Evolutionary conservation across 2,797 vertebrate species (phyloP).

Genomic region (Gobionotothen gibberifrons): DNA sequence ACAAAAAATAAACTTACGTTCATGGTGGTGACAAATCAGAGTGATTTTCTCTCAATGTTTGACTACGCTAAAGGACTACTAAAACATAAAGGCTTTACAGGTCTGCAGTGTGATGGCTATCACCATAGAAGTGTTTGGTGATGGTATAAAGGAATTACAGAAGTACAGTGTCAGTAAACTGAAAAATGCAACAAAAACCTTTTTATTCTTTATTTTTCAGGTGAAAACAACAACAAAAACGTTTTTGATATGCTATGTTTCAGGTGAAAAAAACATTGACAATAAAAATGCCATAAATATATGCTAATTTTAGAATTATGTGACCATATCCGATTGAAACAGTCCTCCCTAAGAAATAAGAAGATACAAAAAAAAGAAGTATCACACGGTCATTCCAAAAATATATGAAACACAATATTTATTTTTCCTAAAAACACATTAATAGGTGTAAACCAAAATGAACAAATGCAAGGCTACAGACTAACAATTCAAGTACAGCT

Average conservation of each 20-base stretch:
- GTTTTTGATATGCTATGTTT: too few species aligned
- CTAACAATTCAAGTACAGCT: background rate
- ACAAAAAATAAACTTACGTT: background rate
- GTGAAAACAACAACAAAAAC: too few species aligned
- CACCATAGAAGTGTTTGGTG: background rate
- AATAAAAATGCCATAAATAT: background rate
- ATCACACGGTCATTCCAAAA: too few species aligned
- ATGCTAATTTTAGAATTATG: background rate
- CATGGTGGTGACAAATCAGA: background rate
- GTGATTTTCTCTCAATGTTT: background rate
- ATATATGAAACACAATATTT: too few species aligned
- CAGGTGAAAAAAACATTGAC: background rate
- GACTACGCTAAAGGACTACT: background rate
- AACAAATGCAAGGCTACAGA: background rate
- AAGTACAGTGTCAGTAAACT: background rate
- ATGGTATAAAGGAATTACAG: background rate
- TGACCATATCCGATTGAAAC: background rate
- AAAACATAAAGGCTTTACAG: background rate
- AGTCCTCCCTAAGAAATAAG: background rate
- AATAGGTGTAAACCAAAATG: background rate
- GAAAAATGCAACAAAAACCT: background rate
- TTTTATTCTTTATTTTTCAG: background rate
- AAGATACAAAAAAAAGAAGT: too few species aligned
- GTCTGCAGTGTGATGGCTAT: background rate
- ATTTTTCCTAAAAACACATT: too few species aligned